Base-by-base conservation (phyloP, 2,113 vertebrate species). In the Rhizomys pruinosus region DNA sequence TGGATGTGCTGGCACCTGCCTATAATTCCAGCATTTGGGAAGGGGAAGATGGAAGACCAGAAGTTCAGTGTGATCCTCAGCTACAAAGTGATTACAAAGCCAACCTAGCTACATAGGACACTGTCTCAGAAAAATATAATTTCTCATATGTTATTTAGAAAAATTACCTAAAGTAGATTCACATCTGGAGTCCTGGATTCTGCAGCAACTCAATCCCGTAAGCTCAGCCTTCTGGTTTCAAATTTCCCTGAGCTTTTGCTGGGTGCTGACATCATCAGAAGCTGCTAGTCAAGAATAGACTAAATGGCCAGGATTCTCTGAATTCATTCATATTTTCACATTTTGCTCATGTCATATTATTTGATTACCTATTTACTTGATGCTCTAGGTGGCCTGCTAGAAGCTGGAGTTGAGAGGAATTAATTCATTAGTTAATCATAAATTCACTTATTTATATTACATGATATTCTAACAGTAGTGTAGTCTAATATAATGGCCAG, bases 131-230 rank as follows among this genome's bases (percentile, higher is more conserved):
- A 52, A 52, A 52, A 52, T 7, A 52, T 52, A 52, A 52, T 66
- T 94, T 90, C n/a, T 23, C 23, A 73, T 85, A 89, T 11, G 3
- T 12, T 81, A 6, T 52, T 93, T 79, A 44, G 37, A 47, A 93
- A 93, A 64, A 90, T 44, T 76, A 29, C 47, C 20, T 13, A 37
- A 88, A 77, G 32, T 71, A 64, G 57, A 44, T 39, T n/a, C 7
- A 20, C 3, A 42, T 15, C 34, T 10, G 29, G 74, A 64, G 37
- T n/a, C 27, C 7, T 84, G 55, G 39, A 20, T 76, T 93, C 66
- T 84, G 32, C 47, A 74, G 32, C 15, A 25, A 52, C 81, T 64
- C 23, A 59, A 32, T 15, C 9, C 55, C 74, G 37, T 22, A 34
- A 25, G 47, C 39, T 68, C 19, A 32, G 57, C 1, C 8, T n/a